Base-by-base conservation (phyloP, 2,888 invertebrate genomes). In the Leptopilina drosophilae region DNA sequence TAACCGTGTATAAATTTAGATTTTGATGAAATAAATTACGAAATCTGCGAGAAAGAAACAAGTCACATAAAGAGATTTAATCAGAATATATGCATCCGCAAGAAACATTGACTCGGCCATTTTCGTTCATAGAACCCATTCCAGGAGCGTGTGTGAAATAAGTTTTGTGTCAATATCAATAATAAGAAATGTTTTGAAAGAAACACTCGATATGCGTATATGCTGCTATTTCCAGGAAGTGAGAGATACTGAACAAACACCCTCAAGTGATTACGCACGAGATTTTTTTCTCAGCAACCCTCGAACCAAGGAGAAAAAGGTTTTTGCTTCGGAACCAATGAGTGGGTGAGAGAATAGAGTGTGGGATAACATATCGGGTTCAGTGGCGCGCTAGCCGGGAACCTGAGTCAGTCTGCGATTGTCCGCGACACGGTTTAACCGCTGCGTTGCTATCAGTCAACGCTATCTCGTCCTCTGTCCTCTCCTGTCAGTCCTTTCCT, bases 391-490 rank as follows among this genome's bases (percentile, higher is more conserved):
- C 73, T 73, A 5, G 73, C 56, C 73, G 53, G 56, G 73, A 73
- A 73, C n/a, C 56, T 14, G 49, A 56, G 56, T 40, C 73, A 73
- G 73, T 73, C 73, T 73, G 73, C 73, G 73, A 56, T 73, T 73
- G 56, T 53, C 73, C 73, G 73, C 73, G 56, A 73, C 56, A 20
- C 53, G 69, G 69, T 73, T 73, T 26, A 73, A 73, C 33, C 53
- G 73, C n/a, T 12, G 46, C 69, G 20, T 69, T 56, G 69, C 56
- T 49, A 26, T n/a, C 56, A 12, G 11, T 40, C 73, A 56, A 56
- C 73, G 46, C 9, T 73, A 14, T 73, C n/a, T 73, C 7, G 69
- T 69, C 56, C 73, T 56, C n/a, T 8, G 20, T 69, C 56, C 73
- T 59, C 40, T 73, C 73, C 12, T 73, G 26, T 59, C 56, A 73